Percentiles rank a stretch among this genome's conserved stretches.
Evolutionary conservation across 1,140 invertebrate genomes (phyloP).

Genomic region (Amyelois transitella): DNA sequence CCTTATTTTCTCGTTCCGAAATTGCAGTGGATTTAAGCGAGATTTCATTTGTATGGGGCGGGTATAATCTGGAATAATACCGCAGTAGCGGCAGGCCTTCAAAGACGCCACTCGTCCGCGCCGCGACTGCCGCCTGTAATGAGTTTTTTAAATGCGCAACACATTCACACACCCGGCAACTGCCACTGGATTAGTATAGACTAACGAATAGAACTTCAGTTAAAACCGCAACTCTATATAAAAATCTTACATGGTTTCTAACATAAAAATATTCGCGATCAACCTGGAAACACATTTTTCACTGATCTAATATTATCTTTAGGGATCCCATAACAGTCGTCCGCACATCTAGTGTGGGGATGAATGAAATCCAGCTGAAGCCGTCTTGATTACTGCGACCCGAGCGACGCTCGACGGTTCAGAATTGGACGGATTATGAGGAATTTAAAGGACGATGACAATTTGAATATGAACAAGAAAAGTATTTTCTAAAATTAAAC

Average conservation of each 20-base stretch:
- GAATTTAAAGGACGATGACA: slow-evolving; percentile 69
- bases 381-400: slow-evolving; percentile 67
- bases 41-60: slow-evolving; percentile 73
- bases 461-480: slow-evolving; percentile 67
- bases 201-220: slow-evolving; percentile 40
- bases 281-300: slow-evolving; percentile 14
- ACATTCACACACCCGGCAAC: slow-evolving; percentile 61
- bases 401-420: slow-evolving; percentile 55
- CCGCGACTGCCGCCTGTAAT: slow-evolving; percentile 66
- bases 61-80: slow-evolving; percentile 73
- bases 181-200: slow-evolving; percentile 46
- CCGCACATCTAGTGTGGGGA: slow-evolving; percentile 39
- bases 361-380: slow-evolving; percentile 60
- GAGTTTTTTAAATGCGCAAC: slow-evolving; percentile 70
- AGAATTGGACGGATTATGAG: slow-evolving; percentile 72
- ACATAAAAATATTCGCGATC: slow-evolving; percentile 9
- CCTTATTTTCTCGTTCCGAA: slow-evolving; percentile 72
- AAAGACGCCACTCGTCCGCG: slow-evolving; percentile 72
- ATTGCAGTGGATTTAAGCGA: slow-evolving; percentile 72
- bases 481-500: slow-evolving; percentile 58
- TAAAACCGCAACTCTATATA: slow-evolving; percentile 22
- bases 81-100: slow-evolving; percentile 67
- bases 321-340: slow-evolving; percentile 31
- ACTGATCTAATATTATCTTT: slow-evolving; percentile 38
- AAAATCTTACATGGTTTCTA: slow-evolving; percentile 21